Evolutionary conservation across 2,888 invertebrate species (phyloP), one percentile per base, ranked within the genome.

Genomic region (Oeneis ivallda): DNA sequence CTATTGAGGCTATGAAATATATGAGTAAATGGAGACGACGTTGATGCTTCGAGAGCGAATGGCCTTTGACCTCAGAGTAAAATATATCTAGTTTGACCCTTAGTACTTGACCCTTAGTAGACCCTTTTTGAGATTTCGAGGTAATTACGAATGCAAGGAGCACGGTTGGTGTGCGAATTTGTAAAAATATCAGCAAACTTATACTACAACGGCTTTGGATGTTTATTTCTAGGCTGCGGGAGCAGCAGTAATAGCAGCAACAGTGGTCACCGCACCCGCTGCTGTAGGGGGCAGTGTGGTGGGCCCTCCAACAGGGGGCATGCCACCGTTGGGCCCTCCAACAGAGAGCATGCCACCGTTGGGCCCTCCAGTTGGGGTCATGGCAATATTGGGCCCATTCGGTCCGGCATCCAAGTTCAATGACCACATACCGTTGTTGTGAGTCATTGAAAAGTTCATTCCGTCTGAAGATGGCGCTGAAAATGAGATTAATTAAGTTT

Each of bases 401-500:
- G 66, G 66, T 11, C 61, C 37, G 41, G 70, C 68, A 32, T 70
- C 65, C 62, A 71, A 59, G 47, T 67, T 63, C 50, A 71, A 67
- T 8, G 62, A 64, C 65, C 67, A 66, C 10, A 58, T 19, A 5
- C 69, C 70, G 49, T 69, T 71, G 13, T 43, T 61, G 49, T 67
- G 76, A 19, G 68, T 66, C 71, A 83, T 67, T 5, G 76, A 79
- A 7, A 84, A 43, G 65, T 79, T 82, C 67, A 82, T 71, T 3
- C 82, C 84, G 53, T 74, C 77, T 10, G 60, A 17, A n/a, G 75
- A 70, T 43, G 81, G 78, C 11, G 82, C 84, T 82, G 76, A 45
- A 81, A 82, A 62, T 60, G 68, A 43, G 57, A 45, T 15, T n/a
- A n/a, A n/a, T n/a, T n/a, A n/a, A n/a, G n/a, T n/a, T n/a, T n/a